phyloP scores from a whole-genome alignment of 2,888 invertebrate species.

The Entomobrya proxima region DNA sequence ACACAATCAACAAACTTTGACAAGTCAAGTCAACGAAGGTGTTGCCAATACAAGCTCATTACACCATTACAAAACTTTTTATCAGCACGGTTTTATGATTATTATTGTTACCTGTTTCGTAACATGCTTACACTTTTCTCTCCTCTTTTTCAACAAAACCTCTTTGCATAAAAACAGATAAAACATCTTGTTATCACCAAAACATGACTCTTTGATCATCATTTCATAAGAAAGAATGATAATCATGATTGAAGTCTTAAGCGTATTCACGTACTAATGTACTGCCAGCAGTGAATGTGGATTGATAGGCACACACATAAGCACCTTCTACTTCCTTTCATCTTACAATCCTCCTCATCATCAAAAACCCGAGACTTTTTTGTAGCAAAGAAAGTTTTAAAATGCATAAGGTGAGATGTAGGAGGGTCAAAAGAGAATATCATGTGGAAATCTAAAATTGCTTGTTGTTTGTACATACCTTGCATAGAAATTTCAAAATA shows the following conservation, averaged over 20 bases:
- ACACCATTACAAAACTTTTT: slow-evolving; percentile 28
- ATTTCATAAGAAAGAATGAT: not conserved
- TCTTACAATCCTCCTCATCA: not conserved
- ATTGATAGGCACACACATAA: not conserved
- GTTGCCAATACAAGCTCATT: slow-evolving; percentile 31
- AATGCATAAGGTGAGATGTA: slow-evolving; percentile 37
- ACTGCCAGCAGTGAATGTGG: not conserved
- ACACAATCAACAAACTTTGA: not conserved
- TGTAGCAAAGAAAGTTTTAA: slow-evolving; percentile 18
- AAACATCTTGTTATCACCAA: not conserved
- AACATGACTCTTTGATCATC: slow-evolving; percentile 19
- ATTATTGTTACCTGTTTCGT: not conserved
- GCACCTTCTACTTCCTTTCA: slow-evolving; percentile 13
- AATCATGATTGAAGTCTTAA: not conserved
- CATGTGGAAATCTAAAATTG: slow-evolving; percentile 42
- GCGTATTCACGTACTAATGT: not conserved
- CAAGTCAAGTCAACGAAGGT: slow-evolving; percentile 28
- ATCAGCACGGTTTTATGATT: slow-evolving; percentile 1
- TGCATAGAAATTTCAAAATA: slow-evolving; percentile 53
- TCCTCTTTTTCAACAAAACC: not conserved
- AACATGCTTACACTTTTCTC: not conserved
- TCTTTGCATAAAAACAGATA: not conserved
- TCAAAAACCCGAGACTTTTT: not conserved
- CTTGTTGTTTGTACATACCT: slow-evolving; percentile 54
- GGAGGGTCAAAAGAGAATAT: slow-evolving; percentile 34